Percentiles rank a stretch among this genome's conserved stretches.
Conservation (phyloP, 2,797 vertebrate species). For the Sebastes dallii region DNA sequence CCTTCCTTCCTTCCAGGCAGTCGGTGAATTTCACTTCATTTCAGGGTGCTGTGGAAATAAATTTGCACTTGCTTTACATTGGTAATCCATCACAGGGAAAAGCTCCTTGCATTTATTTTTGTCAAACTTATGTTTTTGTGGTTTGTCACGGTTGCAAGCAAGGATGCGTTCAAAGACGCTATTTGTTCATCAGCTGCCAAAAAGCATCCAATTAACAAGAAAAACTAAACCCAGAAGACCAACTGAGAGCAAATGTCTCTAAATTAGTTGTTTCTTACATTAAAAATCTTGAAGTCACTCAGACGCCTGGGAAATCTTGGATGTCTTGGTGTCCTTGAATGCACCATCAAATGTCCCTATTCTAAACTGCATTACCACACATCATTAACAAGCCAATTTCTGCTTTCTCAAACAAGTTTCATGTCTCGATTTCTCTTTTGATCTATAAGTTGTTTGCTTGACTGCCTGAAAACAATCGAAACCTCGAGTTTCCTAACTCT, state of each 20-base stretch:
- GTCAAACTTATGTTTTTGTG: not conserved
- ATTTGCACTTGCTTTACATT: conserved; percentile 18
- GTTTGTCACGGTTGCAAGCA: not conserved
- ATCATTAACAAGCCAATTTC: not conserved
- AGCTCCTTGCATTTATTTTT: not conserved
- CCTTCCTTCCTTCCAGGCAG: conserved; percentile 8
- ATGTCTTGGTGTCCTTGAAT: not conserved
- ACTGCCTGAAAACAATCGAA: not conserved
- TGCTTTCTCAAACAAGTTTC: not conserved
- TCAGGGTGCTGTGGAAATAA: conserved; percentile 34
- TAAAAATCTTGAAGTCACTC: not conserved
- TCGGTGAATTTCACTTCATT: conserved; percentile 22
- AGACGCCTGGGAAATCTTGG: not conserved
- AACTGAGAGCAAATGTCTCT: not conserved
- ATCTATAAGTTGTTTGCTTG: not conserved
- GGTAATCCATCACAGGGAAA: conserved; percentile 15
- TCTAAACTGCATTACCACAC: not conserved
- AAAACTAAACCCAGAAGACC: not conserved
- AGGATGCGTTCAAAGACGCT: not conserved
- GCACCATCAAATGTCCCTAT: not conserved
- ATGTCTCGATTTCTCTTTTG: not conserved
- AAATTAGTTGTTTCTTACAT: not conserved
- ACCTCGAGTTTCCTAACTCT: not conserved
- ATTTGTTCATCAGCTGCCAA: not conserved
- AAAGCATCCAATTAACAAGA: not conserved